Evolutionary conservation across 2,113 vertebrate genomes (phyloP).

Genomic region (Garra rufa): DNA sequence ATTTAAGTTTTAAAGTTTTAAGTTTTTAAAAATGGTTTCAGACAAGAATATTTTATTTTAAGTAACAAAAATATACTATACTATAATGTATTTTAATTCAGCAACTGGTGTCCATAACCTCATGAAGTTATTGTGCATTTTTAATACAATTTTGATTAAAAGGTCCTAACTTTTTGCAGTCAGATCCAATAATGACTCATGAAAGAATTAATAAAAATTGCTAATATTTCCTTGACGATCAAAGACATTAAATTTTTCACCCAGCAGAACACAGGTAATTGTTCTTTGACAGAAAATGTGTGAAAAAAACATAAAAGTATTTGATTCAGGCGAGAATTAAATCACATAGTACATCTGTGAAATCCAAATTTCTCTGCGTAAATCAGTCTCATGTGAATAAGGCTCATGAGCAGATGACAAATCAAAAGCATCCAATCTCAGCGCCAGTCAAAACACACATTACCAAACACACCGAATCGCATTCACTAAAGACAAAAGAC

Average conservation of each 20-base stretch:
- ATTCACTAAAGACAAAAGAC: neutral
- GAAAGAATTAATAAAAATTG: neutral
- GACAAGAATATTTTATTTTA: too few species aligned
- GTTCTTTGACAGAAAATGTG: neutral
- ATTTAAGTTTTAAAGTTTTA: too few species aligned
- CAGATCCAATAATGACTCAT: neutral
- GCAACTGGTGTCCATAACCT: too few species aligned
- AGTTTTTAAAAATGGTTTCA: too few species aligned
- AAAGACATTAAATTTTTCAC: neutral
- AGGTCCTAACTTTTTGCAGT: too few species aligned
- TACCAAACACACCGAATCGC: neutral
- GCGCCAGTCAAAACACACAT: conserved; percentile 8
- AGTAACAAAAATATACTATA: too few species aligned
- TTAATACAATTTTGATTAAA: neutral
- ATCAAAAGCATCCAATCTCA: neutral
- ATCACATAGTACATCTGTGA: neutral
- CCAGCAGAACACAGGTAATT: neutral
- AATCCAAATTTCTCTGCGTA: neutral
- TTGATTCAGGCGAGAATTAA: conserved; percentile 1
- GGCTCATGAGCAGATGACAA: neutral
- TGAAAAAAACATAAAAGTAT: neutral
- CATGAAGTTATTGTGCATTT: neutral
- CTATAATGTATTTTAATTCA: too few species aligned
- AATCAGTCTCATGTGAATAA: neutral
- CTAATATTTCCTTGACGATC: too few species aligned